These are phyloP conservation scores for Ictalurus furcatus DNA, from an alignment of 2,113 vertebrate genomes.

Conservation along the genomic window DNA sequence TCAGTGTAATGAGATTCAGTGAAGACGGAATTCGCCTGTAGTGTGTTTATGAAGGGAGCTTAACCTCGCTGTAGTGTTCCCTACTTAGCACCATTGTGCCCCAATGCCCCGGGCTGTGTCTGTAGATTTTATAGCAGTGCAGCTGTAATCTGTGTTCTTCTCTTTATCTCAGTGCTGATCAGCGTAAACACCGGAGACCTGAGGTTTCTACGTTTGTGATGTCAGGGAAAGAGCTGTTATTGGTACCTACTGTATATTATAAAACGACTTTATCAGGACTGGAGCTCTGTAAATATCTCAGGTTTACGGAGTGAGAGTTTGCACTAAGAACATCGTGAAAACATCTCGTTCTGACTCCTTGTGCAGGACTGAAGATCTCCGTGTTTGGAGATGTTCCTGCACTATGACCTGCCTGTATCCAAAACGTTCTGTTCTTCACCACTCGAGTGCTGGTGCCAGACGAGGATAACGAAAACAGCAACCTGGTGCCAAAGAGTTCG, in stretches of 20 bases:
- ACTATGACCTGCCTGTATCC: background rate
- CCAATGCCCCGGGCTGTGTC: background rate
- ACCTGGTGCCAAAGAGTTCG: background rate
- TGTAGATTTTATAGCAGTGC: background rate
- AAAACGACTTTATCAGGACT: background rate
- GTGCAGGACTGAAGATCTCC: background rate
- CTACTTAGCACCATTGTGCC: background rate
- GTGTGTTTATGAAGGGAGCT: constrained; percentile 52
- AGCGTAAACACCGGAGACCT: background rate
- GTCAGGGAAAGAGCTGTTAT: background rate
- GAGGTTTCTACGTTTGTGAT: background rate
- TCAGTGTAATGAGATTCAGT: constrained; percentile 66
- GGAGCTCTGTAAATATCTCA: background rate
- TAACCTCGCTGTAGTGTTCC: constrained; percentile 21
- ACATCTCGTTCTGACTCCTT: background rate
- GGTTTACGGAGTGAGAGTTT: background rate
- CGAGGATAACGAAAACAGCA: background rate
- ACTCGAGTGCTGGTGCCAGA: background rate
- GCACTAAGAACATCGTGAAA: background rate
- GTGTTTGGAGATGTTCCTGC: background rate
- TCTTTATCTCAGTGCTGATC: constrained; percentile 21
- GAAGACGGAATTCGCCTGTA: constrained; percentile 63
- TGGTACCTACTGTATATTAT: background rate
- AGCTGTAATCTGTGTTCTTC: background rate
- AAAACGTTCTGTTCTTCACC: background rate